Evolutionary conservation across 2,888 invertebrate species (phyloP).

Genomic region (Rhamphomyia laevipes): DNA sequence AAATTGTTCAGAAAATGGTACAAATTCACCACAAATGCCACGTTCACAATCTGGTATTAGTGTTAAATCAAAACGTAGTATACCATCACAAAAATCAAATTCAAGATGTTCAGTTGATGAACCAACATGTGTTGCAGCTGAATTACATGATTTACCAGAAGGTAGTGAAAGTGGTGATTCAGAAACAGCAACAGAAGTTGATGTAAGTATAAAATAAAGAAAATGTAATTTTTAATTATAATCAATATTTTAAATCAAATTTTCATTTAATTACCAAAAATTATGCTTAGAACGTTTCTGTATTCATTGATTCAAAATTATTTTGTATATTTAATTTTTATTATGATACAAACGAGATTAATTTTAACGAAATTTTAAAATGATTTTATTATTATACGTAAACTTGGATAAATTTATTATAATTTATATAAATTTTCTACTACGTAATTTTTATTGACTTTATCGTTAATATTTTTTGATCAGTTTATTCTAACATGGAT

Average conservation of each 20-base stretch:
- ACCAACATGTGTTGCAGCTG: conserved; percentile 37
- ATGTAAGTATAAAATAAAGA: conserved; percentile 40
- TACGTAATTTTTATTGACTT: too few relatives aligned
- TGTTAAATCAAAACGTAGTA: conserved; percentile 43
- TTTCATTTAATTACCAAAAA: too few relatives aligned
- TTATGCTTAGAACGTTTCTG: too few relatives aligned
- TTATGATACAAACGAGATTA: too few relatives aligned
- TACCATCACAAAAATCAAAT: conserved; percentile 38
- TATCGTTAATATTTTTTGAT: too few relatives aligned
- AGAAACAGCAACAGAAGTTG: conserved; percentile 60
- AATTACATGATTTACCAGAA: conserved; percentile 43
- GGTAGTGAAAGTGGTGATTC: conserved; percentile 49
- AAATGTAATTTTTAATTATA: background rate
- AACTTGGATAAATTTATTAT: too few relatives aligned
- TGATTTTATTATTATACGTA: too few relatives aligned
- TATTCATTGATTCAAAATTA: too few relatives aligned
- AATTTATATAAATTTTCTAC: too few relatives aligned
- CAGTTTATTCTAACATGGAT: too few relatives aligned
- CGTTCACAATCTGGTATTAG: conserved; percentile 42
- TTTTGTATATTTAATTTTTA: too few relatives aligned
- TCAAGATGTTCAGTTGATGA: conserved; percentile 45
- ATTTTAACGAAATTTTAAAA: too few relatives aligned
- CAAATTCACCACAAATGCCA: conserved; percentile 36
- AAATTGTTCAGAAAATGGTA: conserved; percentile 22
- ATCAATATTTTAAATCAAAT: background rate